Conservation (phyloP, 1,140 invertebrate genomes). For the Alviniconcha marisindica region DNA sequence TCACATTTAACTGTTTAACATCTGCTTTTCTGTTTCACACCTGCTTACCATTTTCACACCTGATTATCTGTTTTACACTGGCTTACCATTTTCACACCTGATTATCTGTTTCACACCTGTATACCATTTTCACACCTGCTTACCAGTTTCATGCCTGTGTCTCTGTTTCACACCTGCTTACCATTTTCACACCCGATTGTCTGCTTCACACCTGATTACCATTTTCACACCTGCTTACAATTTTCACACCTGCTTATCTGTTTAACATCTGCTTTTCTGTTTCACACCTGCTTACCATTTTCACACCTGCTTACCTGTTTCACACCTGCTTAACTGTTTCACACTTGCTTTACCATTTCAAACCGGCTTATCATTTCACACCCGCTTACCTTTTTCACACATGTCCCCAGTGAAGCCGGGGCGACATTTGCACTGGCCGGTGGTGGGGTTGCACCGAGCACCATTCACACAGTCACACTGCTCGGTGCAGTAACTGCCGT, state of each 20-base stretch:
- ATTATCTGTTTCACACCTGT: slow-evolving; percentile 24
- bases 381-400: slow-evolving; percentile 64
- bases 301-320: slow-evolving; percentile 37
- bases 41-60: too few relatives aligned
- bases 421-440: slow-evolving; percentile 79
- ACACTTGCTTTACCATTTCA: slow-evolving; percentile 52
- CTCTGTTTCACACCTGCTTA: slow-evolving; percentile 29
- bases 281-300: slow-evolving; percentile 51
- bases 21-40: too few relatives aligned
- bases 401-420: slow-evolving; percentile 73
- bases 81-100: too few relatives aligned
- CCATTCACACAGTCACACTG: slow-evolving; percentile 78
- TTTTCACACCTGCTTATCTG: slow-evolving; percentile 45
- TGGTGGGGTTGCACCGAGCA: slow-evolving; percentile 84
- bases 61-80: too few relatives aligned
- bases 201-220: slow-evolving; percentile 53
- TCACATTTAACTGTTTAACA: too few relatives aligned
- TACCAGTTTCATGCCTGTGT: slow-evolving; percentile 46
- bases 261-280: slow-evolving; percentile 37
- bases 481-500: slow-evolving; percentile 67
- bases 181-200: slow-evolving; percentile 58
- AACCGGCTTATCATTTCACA: slow-evolving; percentile 30
- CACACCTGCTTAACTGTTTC: slow-evolving; percentile 37
- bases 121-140: slow-evolving; percentile 40
- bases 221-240: slow-evolving; percentile 54